These are phyloP conservation scores for Acanthornis magna DNA, from an alignment of 2,797 vertebrate species.

Conservation along the genomic window DNA sequence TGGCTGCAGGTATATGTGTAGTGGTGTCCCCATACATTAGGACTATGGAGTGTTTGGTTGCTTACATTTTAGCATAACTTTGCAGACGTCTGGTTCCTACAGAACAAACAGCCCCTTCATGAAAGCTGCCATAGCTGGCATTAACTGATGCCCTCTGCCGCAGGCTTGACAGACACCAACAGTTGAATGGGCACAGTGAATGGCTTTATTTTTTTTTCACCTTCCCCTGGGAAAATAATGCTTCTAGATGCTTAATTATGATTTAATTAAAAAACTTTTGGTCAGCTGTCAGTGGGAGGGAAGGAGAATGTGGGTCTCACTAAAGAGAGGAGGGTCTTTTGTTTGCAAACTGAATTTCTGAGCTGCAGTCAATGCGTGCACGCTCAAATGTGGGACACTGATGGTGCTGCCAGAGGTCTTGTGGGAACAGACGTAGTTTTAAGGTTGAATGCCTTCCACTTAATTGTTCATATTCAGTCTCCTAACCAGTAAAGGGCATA, in stretches of 20 bases:
- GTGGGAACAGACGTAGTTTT: not conserved
- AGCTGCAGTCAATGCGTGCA: not conserved
- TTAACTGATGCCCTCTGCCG: not conserved
- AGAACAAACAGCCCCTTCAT: slow-evolving; percentile 7
- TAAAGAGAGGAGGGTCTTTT: not conserved
- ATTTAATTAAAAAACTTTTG: slow-evolving; percentile 24
- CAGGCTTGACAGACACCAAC: not conserved
- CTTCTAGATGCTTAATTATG: slow-evolving; percentile 39
- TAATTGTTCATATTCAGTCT: not conserved
- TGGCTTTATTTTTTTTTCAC: not conserved
- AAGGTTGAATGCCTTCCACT: not conserved
- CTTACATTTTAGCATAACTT: not conserved
- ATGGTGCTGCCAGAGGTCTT: not conserved
- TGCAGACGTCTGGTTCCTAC: not conserved
- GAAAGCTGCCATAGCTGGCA: not conserved
- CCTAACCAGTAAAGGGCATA: not conserved
- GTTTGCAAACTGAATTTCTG: slow-evolving; percentile 13
- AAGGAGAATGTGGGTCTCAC: not conserved
- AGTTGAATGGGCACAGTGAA: slow-evolving; percentile 30
- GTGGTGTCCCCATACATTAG: not conserved
- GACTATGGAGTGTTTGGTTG: not conserved
- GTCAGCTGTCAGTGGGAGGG: not conserved
- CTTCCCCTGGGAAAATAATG: not conserved
- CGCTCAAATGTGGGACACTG: not conserved
- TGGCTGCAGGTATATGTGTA: not conserved